Percentiles rank a stretch among this genome's conserved stretches.
Conservation (phyloP, 2,888 invertebrate genomes). For the Capitulum mitella region DNA sequence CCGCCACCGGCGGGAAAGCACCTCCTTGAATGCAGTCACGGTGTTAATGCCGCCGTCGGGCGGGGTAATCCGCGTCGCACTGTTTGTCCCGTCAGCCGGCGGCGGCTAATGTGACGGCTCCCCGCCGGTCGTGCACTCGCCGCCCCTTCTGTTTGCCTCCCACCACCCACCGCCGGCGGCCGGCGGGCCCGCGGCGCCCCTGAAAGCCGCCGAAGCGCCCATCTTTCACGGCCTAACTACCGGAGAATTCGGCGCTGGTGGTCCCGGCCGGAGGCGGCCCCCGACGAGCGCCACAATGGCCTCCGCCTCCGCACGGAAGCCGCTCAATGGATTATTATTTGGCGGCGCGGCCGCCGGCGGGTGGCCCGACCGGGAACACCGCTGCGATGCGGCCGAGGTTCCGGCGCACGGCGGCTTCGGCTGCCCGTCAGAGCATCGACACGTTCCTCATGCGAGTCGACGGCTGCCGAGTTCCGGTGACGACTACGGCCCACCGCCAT, state of each 20-base stretch:
- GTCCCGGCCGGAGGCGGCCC: neutral
- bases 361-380: too few relatives aligned
- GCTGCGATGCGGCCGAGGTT: too few relatives aligned
- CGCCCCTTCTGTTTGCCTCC: neutral
- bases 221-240: slow-evolving; percentile 11
- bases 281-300: neutral
- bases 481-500: too few relatives aligned
- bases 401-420: too few relatives aligned
- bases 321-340: slow-evolving; percentile 17
- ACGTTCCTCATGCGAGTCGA: too few relatives aligned
- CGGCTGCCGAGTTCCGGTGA: too few relatives aligned
- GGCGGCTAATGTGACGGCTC: neutral
- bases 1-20: neutral
- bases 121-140: neutral
- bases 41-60: neutral
- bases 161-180: neutral
- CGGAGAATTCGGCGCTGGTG: neutral
- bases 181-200: neutral
- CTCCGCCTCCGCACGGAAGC: neutral
- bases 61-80: neutral
- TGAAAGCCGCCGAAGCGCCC: neutral
- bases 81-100: neutral
- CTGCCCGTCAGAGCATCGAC: too few relatives aligned
- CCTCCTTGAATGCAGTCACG: neutral
- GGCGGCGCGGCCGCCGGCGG: neutral